phyloP scores from a whole-genome alignment of 2,888 invertebrate genomes.

The Fragum whitleyi region DNA sequence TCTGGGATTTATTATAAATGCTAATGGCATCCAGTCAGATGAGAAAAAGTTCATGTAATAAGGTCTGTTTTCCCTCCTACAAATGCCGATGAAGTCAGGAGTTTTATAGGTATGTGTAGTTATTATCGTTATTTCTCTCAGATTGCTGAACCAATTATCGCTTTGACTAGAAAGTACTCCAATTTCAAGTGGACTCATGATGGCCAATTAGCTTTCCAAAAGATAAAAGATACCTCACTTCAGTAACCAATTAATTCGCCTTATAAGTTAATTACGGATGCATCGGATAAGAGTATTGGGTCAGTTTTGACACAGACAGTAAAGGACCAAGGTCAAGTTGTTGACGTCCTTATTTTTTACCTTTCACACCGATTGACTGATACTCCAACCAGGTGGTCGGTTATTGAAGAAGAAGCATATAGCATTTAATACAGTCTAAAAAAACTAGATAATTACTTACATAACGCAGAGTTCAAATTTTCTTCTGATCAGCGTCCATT shows the following conservation, averaged over 20 bases:
- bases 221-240: conserved; percentile 1
- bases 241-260: neutral
- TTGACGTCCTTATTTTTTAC: neutral
- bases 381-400: neutral
- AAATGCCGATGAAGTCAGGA: neutral
- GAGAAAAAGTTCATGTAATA: conserved; percentile 24
- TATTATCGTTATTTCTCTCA: neutral
- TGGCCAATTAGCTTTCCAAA: conserved; percentile 20
- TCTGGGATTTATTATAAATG: conserved; percentile 15
- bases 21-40: neutral
- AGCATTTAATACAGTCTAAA: neutral
- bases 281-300: neutral
- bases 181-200: neutral
- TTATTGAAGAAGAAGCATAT: conserved; percentile 8
- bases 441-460: neutral
- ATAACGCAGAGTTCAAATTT: neutral
- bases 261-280: neutral
- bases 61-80: neutral
- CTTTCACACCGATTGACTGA: conserved; percentile 10
- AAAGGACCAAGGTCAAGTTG: neutral
- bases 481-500: neutral
- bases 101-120: conserved; percentile 14
- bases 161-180: neutral
- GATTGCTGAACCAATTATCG: too few relatives aligned
- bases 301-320: neutral